Evolutionary conservation across 2,888 invertebrate species (phyloP).

Genomic region (Epinotia demarniana): DNA sequence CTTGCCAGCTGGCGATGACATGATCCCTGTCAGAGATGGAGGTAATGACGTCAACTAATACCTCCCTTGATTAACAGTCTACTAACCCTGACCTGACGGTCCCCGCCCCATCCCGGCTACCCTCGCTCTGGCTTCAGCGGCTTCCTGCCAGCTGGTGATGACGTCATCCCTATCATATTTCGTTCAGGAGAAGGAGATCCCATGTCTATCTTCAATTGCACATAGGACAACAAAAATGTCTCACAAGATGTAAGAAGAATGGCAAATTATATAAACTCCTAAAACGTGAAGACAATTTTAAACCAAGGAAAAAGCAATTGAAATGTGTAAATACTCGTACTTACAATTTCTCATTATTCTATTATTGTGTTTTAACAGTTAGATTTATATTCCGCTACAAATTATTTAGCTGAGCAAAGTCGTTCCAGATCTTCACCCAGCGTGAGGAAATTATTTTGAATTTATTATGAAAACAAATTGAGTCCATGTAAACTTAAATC

Average conservation of each 20-base stretch:
- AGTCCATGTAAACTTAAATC: constrained; percentile 16
- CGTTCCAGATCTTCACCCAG: background rate
- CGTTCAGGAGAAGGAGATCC: too few species aligned
- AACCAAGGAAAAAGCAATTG: background rate
- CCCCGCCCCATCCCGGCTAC: constrained; percentile 75
- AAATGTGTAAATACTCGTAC: background rate
- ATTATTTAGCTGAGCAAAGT: background rate
- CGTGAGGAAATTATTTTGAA: constrained; percentile 14
- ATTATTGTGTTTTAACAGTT: background rate
- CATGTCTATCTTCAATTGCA: too few species aligned
- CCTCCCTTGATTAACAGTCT: too few species aligned
- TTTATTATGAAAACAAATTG: constrained; percentile 20
- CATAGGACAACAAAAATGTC: too few species aligned
- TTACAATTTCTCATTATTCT: background rate
- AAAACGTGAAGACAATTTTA: background rate
- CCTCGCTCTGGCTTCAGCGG: constrained; percentile 67
- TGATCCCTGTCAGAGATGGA: constrained; percentile 79
- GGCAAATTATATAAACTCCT: background rate
- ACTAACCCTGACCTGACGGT: constrained; percentile 57
- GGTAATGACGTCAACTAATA: constrained; percentile 55
- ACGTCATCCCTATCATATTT: constrained; percentile 71
- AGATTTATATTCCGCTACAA: background rate
- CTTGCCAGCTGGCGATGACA: constrained; percentile 74
- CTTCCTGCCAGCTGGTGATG: constrained; percentile 71
- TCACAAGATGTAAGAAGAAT: background rate